Evolutionary conservation across 2,797 vertebrate genomes (phyloP), one percentile per base, ranked within the genome.

Genomic region (Coregonus ussuriensis): DNA sequence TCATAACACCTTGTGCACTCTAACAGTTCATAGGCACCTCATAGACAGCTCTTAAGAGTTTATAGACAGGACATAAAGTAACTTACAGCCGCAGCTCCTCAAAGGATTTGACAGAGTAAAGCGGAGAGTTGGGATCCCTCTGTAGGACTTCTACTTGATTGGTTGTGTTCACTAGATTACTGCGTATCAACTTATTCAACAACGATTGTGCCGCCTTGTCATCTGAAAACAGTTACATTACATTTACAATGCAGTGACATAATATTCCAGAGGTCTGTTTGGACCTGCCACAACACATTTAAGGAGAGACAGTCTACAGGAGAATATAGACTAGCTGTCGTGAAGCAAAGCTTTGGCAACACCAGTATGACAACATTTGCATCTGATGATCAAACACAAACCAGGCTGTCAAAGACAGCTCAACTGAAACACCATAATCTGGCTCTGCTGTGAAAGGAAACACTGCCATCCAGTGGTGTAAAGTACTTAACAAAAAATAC

Each of bases 141-240:
- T 99, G 98, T 72, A 99, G 95, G 81, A 99, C 98, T 90, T 99
- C 98, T 83, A 99, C 98, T 85, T 99, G 96, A 79, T 99, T 97
- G 0, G 95, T 98, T 16, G 95, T 98, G 87, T 97, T 96, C 0
- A 99, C 97, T 52, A 99, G 91, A 93, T 98, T 99, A 88, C 94
- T 99, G 66, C 98, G 94, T 62, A 99, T 99, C 63, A 99, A 88
- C 83, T 99, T 99, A 89, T 99, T 63, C 75, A 99, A 81, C 52
- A 99, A 83, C 0, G 98, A 99, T 91, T 99, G 97, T 16, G 97
- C 96, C 0, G 98, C 98, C 91, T 95, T 96, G 92, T 99, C 97
- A 37, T 98, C 97, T 99, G 91, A 74, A 79, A 74, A 14, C 9
- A 47, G 41, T 47, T 1, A 47, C 41, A 41, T 41, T 41, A 41